A percentile compares a stretch with the other conserved stretches of the same genome.
Conservation (phyloP, 2,113 vertebrate species). For the Cyprinodon variegatus region DNA sequence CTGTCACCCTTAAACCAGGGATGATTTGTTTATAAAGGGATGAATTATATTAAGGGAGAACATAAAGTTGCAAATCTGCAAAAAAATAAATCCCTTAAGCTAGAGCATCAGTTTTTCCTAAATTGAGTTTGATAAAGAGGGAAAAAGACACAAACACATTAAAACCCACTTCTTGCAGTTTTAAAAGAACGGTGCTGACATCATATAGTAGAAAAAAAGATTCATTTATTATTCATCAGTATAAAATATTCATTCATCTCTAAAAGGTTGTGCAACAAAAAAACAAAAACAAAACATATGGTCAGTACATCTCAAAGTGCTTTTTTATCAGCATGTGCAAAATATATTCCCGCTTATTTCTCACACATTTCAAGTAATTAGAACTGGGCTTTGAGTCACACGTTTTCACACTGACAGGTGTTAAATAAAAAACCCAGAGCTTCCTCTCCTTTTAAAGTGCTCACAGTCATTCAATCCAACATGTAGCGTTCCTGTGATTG, state of each 20-base stretch:
- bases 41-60: background rate
- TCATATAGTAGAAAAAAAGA: slow-evolving; percentile 65
- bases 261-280: slow-evolving; percentile 72
- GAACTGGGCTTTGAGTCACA: slow-evolving; percentile 62
- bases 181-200: slow-evolving; percentile 48
- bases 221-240: slow-evolving; percentile 74
- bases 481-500: slow-evolving; percentile 47
- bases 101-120: background rate
- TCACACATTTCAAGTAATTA: slow-evolving; percentile 67
- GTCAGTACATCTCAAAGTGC: slow-evolving; percentile 70
- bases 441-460: slow-evolving; percentile 52
- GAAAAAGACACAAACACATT: slow-evolving; percentile 18
- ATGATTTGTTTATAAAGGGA: slow-evolving; percentile 22
- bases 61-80: slow-evolving; percentile 10
- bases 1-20: slow-evolving; percentile 8
- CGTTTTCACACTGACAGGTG: slow-evolving; percentile 28
- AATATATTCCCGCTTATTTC: slow-evolving; percentile 63
- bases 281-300: slow-evolving; percentile 43
- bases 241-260: slow-evolving; percentile 76
- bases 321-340: slow-evolving; percentile 68
- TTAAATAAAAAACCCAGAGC: slow-evolving; percentile 22
- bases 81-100: slow-evolving; percentile 53
- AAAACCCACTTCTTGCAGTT: slow-evolving; percentile 32
- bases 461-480: slow-evolving; percentile 32
- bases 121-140: slow-evolving; percentile 17